These are phyloP conservation scores for Archaeoteleia sp. DNA, from an alignment of 2,888 invertebrate species.

Conservation along the genomic window DNA sequence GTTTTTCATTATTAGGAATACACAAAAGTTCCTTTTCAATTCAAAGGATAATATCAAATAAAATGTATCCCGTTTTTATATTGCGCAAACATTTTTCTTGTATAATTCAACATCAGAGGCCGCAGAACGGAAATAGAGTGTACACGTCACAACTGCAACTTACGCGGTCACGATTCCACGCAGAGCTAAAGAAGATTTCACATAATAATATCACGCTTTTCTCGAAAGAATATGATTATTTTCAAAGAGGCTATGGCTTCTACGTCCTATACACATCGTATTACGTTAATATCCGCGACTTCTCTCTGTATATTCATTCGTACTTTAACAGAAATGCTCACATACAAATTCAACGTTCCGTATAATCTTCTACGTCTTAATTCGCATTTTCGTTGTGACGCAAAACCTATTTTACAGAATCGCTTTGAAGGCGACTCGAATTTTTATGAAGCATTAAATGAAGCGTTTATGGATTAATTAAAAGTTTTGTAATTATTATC, in stretches of 20 bases:
- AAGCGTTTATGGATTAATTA: too few species aligned
- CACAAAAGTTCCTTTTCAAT: conserved; percentile 46
- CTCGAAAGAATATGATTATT: conserved; percentile 46
- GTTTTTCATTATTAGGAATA: conserved; percentile 26
- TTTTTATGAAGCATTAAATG: too few species aligned
- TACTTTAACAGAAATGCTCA: conserved; percentile 23
- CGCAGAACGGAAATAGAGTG: conserved; percentile 25
- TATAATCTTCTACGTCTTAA: conserved; percentile 41
- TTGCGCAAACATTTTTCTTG: conserved; percentile 39
- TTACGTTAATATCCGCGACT: conserved; percentile 45
- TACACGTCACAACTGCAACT: conserved; percentile 38
- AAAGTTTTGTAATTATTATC: too few species aligned
- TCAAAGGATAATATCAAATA: conserved; percentile 46
- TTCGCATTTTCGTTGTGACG: conserved; percentile 25
- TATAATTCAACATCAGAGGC: conserved; percentile 42
- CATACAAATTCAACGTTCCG: conserved; percentile 38
- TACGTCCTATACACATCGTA: conserved; percentile 33
- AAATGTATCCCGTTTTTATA: conserved; percentile 41
- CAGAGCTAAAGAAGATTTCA: conserved; percentile 42
- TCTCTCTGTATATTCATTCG: conserved; percentile 27
- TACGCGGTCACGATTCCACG: conserved; percentile 41
- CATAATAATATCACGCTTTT: conserved; percentile 46
- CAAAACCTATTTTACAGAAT: neutral
- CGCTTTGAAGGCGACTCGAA: neutral
- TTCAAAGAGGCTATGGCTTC: conserved; percentile 32